phyloP scores from a whole-genome alignment of 2,888 invertebrate species.

The Synanthedon myopaeformis region DNA sequence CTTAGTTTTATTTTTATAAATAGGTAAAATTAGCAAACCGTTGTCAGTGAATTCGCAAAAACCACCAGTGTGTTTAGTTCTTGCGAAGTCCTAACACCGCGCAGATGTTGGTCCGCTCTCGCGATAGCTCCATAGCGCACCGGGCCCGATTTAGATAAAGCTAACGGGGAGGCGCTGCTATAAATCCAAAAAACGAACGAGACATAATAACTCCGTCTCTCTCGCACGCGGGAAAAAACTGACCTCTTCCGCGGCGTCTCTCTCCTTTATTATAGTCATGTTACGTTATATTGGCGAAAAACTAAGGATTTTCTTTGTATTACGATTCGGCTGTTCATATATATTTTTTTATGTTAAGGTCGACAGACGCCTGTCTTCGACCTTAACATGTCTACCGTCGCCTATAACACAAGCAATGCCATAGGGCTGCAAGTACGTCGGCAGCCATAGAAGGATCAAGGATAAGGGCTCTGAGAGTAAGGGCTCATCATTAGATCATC shows the following conservation, averaged over 20 bases:
- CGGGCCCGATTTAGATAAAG: conserved; percentile 49
- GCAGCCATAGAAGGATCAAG: too few species aligned
- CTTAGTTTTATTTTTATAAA: too few species aligned
- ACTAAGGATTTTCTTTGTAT: too few species aligned
- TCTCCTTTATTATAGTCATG: conserved; percentile 21
- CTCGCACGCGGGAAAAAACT: conserved; percentile 29
- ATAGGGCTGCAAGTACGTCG: too few species aligned
- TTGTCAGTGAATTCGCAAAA: background rate
- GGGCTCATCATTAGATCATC: too few species aligned
- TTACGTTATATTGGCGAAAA: background rate
- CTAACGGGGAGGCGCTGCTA: conserved; percentile 57
- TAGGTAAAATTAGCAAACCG: too few species aligned
- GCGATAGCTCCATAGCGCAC: conserved; percentile 64
- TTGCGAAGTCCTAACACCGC: conserved; percentile 16
- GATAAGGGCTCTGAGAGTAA: too few species aligned
- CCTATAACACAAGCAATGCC: too few species aligned
- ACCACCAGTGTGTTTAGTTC: conserved; percentile 22
- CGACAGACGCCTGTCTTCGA: too few species aligned
- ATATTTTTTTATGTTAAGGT: too few species aligned
- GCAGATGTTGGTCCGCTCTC: conserved; percentile 41
- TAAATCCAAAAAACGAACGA: conserved; percentile 44
- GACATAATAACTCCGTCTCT: conserved; percentile 27
- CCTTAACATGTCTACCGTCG: too few species aligned
- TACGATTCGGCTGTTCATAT: too few species aligned
- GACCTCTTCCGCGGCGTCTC: conserved; percentile 23